These are phyloP conservation scores for Stenotaenia linearis DNA, from an alignment of 2,888 invertebrate species.

Conservation along the genomic window DNA sequence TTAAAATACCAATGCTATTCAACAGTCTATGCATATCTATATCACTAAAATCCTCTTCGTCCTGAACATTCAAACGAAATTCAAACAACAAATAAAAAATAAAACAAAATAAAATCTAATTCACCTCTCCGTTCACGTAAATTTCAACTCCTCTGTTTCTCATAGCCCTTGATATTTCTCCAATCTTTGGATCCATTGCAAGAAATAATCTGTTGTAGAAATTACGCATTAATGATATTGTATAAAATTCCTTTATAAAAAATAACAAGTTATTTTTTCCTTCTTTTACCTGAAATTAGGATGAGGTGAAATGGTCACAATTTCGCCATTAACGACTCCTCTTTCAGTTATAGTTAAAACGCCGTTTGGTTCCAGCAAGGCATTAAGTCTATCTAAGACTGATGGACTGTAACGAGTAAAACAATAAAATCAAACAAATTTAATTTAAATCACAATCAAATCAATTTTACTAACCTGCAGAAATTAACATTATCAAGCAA, in stretches of 20 bases:
- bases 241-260: too few species aligned
- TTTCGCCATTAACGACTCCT: conserved; percentile 67
- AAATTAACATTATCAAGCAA: conserved; percentile 89
- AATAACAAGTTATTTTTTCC: background rate
- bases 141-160: conserved; percentile 95
- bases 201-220: conserved; percentile 69
- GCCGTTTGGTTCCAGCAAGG: conserved; percentile 87
- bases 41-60: background rate
- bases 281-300: conserved; percentile 69
- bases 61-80: conserved; percentile 31
- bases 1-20: conserved; percentile 27
- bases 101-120: background rate
- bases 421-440: background rate
- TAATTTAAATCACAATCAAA: background rate
- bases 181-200: conserved; percentile 89
- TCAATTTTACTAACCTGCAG: conserved; percentile 55
- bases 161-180: conserved; percentile 97
- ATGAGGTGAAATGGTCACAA: conserved; percentile 74
- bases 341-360: conserved; percentile 83
- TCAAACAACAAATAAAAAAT: background rate
- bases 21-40: conserved; percentile 32
- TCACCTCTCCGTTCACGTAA: conserved; percentile 50
- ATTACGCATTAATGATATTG: too few species aligned
- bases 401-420: conserved; percentile 63
- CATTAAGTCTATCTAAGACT: conserved; percentile 92